Percentiles rank a stretch among this genome's conserved stretches.
These are phyloP conservation scores for Pterocles orientalis DNA, from an alignment of 2,113 vertebrate species.

Conservation along the genomic window DNA sequence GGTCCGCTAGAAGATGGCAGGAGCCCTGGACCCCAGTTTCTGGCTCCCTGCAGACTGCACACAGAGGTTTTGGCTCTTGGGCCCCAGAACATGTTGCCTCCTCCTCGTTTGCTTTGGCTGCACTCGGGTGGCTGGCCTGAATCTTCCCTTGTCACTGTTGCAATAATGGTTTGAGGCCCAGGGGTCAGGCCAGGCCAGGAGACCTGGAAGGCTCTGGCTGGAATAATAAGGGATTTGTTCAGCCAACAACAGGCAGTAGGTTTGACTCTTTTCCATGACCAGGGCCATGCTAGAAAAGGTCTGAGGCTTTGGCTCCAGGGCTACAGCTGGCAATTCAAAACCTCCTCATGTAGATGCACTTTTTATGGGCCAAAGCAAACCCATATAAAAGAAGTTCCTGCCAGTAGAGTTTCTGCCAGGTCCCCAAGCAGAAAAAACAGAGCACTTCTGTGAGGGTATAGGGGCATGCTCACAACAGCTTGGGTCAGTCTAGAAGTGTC, in stretches of 20 bases:
- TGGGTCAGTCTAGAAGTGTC: not conserved
- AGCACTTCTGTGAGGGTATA: not conserved
- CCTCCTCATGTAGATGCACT: not conserved
- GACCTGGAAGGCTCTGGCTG: slow-evolving; percentile 6
- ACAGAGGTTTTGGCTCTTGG: slow-evolving; percentile 1
- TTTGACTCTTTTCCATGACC: slow-evolving; percentile 30
- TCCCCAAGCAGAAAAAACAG: not conserved
- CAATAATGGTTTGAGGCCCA: not conserved
- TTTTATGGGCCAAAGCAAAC: slow-evolving; percentile 24
- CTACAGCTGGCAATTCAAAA: not conserved
- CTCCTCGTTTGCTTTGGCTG: not conserved
- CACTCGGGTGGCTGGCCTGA: not conserved
- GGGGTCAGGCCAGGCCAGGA: slow-evolving; percentile 29
- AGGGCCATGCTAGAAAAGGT: not conserved
- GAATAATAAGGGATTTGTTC: slow-evolving; percentile 25
- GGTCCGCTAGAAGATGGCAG: not conserved
- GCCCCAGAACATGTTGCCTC: not conserved
- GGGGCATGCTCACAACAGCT: not conserved
- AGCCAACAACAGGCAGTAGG: not conserved
- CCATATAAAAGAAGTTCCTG: not conserved
- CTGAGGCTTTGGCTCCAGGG: slow-evolving; percentile 20
- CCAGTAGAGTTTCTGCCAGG: not conserved
- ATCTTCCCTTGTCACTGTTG: not conserved
- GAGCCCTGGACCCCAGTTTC: not conserved
- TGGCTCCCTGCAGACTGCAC: not conserved